Evolutionary conservation across 2,113 vertebrate genomes (phyloP), one percentile per base, ranked within the genome.

Genomic region (Neopipo cinnamomea): DNA sequence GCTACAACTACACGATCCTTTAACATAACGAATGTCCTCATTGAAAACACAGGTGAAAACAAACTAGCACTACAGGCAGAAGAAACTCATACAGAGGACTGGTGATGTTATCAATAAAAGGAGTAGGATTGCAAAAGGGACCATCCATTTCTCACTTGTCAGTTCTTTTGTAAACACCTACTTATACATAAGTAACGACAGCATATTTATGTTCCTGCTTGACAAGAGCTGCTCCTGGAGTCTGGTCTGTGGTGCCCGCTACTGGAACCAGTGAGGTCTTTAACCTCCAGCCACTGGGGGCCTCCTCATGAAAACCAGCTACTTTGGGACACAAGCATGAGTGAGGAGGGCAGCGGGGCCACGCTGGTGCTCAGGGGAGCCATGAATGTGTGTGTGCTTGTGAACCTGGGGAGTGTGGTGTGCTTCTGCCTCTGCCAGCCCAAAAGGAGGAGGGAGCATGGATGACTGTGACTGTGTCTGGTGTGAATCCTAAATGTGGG

Each of bases 341-440:
- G 10, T 17, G 24, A 83, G 49, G 31, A 50, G 33, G 16, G 49
- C 33, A 70, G 35, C 68, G 3, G 9, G 31, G 15, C n/a, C 0
- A 1, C 44, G 27, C 23, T 0, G 2, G 21, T 15, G 12, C 14
- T 24, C 2, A 6, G 12, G 31, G n/a, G 6, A 70, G 27, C 17
- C 1, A 1, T 0, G 1, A 76, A 41, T 6, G 4, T 21, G 41
- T 14, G 14, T 9, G 12, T 33, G 47, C 14, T 11, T 37, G 56
- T 46, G 50, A 58, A 35, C 11, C 20, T 19, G 31, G 18, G 4
- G 14, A 63, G 41, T 5, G 30, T 10, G 22, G n/a, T 23, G 14
- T 23, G 37, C 33, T 62, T 53, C 46, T 62, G 35, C 49, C 72
- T 71, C 56, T 50, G 72, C 14, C 12, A 44, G 33, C 35, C 42